phyloP scores from a whole-genome alignment of 2,888 invertebrate genomes.

The Sphaeridia pumilis region DNA sequence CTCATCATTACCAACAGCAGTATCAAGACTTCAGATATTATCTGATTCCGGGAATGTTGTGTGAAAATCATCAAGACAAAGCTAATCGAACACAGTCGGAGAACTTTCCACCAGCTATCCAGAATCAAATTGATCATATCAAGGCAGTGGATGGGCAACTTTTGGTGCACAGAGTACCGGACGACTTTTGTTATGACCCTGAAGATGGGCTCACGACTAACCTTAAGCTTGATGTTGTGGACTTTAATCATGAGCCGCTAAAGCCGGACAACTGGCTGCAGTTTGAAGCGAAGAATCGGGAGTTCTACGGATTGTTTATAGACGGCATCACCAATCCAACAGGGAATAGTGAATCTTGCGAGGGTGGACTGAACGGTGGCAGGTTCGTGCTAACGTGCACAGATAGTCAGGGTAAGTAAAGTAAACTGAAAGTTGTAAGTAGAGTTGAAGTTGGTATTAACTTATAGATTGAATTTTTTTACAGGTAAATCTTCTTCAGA shows the following conservation, averaged over 20 bases:
- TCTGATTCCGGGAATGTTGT: constrained; percentile 2
- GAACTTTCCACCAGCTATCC: constrained; percentile 62
- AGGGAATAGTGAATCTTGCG: constrained; percentile 39
- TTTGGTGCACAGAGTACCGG: constrained; percentile 51
- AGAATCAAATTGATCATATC: constrained; percentile 74
- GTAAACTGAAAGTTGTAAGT: neutral
- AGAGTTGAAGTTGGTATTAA: neutral
- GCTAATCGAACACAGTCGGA: constrained; percentile 45
- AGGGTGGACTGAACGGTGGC: constrained; percentile 6
- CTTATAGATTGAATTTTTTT: constrained; percentile 5
- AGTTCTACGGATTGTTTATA: constrained; percentile 75
- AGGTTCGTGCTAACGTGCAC: constrained; percentile 1
- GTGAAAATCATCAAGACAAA: constrained; percentile 35
- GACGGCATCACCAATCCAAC: constrained; percentile 57
- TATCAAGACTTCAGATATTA: constrained; percentile 9
- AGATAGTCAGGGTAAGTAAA: constrained; percentile 3
- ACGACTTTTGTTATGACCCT: constrained; percentile 81
- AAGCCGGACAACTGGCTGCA: constrained; percentile 69
- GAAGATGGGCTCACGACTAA: constrained; percentile 66
- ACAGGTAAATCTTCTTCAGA: constrained; percentile 55
- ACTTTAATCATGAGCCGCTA: constrained; percentile 56
- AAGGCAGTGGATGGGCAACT: constrained; percentile 71
- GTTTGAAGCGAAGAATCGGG: constrained; percentile 75
- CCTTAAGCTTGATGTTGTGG: constrained; percentile 59
- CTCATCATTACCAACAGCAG: constrained; percentile 3